Evolutionary conservation across 1,140 invertebrate species (phyloP).

Genomic region (Anthonomus grandis): DNA sequence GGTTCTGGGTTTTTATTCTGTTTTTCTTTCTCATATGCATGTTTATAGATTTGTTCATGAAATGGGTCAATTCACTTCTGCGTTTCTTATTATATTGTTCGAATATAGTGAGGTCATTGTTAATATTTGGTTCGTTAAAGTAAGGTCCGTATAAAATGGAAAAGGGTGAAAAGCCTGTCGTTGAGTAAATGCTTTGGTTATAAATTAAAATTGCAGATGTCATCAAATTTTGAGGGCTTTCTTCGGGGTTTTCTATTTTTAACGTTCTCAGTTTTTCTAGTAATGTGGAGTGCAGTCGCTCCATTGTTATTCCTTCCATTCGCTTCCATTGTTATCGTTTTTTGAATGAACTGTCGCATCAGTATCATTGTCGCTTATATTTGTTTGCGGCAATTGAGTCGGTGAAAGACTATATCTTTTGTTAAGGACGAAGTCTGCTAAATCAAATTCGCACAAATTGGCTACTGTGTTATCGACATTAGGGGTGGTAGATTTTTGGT

Average conservation of each 20-base stretch:
- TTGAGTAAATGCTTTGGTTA: slow-evolving; percentile 30
- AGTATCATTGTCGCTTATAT: slow-evolving; percentile 9
- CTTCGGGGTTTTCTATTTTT: slow-evolving; percentile 12
- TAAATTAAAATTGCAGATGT: slow-evolving; percentile 25
- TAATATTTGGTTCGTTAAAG: too few relatives aligned
- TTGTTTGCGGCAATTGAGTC: too few relatives aligned
- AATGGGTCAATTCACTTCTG: too few relatives aligned
- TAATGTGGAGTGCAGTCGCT: slow-evolving; percentile 33
- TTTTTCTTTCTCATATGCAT: too few relatives aligned
- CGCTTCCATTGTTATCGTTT: slow-evolving; percentile 4
- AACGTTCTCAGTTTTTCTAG: slow-evolving; percentile 25
- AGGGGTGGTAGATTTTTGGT: slow-evolving; percentile 30
- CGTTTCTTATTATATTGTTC: too few relatives aligned
- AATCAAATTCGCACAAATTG: slow-evolving; percentile 1
- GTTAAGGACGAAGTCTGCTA: not conserved
- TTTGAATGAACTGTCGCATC: slow-evolving; percentile 6
- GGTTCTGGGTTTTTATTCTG: too few relatives aligned
- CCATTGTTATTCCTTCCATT: slow-evolving; percentile 19
- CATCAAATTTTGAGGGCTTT: slow-evolving; percentile 23
- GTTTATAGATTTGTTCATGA: too few relatives aligned
- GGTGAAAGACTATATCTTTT: not conserved
- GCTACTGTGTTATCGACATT: not conserved
- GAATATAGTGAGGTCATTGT: too few relatives aligned
- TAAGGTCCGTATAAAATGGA: too few relatives aligned
- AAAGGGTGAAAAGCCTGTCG: slow-evolving; percentile 28